Evolutionary conservation across 2,888 invertebrate species (phyloP).

Genomic region (Parnassius smintheus): DNA sequence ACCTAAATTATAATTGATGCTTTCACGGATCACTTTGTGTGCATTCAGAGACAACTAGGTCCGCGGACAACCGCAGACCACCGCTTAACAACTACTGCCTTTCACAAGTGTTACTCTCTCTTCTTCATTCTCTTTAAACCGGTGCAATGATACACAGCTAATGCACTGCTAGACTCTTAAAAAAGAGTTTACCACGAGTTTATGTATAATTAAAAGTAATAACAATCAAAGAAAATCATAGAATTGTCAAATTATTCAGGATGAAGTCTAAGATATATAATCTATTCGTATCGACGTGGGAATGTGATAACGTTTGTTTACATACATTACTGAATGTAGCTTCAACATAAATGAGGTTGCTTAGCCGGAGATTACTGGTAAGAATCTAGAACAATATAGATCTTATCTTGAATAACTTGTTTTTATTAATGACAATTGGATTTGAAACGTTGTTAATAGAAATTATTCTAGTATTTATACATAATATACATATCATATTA

Average conservation of each 20-base stretch:
- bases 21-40: no score
- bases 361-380: slow-evolving; percentile 59
- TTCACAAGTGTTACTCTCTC: no score
- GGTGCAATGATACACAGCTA: no score
- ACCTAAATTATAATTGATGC: no score
- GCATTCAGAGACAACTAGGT: no score
- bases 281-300: slow-evolving; percentile 29
- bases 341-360: slow-evolving; percentile 38
- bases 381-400: slow-evolving; percentile 62
- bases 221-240: background rate
- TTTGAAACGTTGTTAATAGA: background rate
- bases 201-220: no score
- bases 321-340: slow-evolving; percentile 27
- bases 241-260: background rate
- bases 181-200: no score
- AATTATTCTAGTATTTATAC: background rate
- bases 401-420: slow-evolving; percentile 51
- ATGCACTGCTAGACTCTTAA: no score
- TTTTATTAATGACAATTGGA: slow-evolving; percentile 33
- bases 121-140: no score
- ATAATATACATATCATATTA: no score
- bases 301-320: slow-evolving; percentile 33
- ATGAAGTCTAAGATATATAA: background rate
- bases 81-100: no score
- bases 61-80: no score